Conservation (phyloP, 1,140 invertebrate genomes). For the Homarus americanus region DNA sequence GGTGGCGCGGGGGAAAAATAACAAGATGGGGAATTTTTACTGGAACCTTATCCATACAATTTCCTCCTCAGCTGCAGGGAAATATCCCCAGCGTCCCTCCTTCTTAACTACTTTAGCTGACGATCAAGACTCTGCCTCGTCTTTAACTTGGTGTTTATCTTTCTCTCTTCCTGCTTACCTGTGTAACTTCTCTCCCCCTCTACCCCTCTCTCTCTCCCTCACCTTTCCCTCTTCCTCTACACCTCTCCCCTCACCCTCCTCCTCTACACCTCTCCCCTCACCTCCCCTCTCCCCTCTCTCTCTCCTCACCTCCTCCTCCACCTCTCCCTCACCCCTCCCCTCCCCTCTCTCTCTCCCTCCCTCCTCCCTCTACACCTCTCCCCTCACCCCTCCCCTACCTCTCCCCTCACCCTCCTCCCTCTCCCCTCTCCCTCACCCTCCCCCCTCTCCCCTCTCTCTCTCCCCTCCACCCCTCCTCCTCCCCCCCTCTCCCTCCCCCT, state of each 20-base stretch:
- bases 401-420: too few species aligned
- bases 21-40: slow-evolving; percentile 5
- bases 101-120: too few species aligned
- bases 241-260: too few species aligned
- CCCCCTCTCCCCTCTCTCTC: background rate
- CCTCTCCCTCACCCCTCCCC: too few species aligned
- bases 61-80: background rate
- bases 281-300: too few species aligned
- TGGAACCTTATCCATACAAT: background rate
- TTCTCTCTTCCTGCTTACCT: too few species aligned
- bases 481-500: too few species aligned
- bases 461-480: background rate
- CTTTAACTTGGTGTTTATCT: too few species aligned
- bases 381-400: background rate
- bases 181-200: background rate
- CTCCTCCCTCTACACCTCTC: background rate
- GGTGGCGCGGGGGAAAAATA: background rate
- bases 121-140: too few species aligned
- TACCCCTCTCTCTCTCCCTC: background rate
- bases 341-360: background rate
- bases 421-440: too few species aligned
- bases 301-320: too few species aligned
- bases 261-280: too few species aligned
- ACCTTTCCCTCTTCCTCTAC: background rate
- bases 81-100: background rate